Evolutionary conservation across 2,797 vertebrate genomes (phyloP), one percentile per base, ranked within the genome.

Genomic region (Anabacerthia variegaticeps): DNA sequence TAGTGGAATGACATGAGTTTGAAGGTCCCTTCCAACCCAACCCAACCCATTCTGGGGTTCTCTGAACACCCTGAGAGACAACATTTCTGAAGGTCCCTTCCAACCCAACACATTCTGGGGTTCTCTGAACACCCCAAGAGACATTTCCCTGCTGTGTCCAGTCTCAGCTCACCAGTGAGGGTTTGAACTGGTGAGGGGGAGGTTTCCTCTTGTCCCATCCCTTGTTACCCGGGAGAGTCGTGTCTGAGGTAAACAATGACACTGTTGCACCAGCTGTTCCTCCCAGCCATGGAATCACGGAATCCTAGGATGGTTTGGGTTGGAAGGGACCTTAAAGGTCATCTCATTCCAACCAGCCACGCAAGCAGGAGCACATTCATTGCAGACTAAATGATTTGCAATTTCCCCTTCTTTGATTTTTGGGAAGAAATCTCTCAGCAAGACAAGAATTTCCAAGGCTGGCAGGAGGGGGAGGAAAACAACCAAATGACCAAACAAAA

Each of bases 221-320:
- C 43, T 65, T 17, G 5, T 9, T 12, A 10, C 5, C 41, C 12
- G 20, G 32, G 14, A 44, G 37, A 18, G 19, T 8, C 1, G 0
- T 2, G 1, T 27, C 3, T 0, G 4, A 62, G 37, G 32, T 3
- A 6, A 71, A 78, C 0, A 1, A n/a, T 10, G 27, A 7, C 18
- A 16, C 7, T 0, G 0, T 17, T 36, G 22, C 16, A 3, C 12
- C 51, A 11, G 1, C 32, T 39, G 6, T 1, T 82, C 58, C 78
- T 85, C 56, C 39, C 21, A 22, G 63, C 27, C 80, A 72, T 10
- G 34, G 71, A 76, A 71, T 2, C 49, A 30, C 22, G 30, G 7
- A 72, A 77, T 16, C n/a, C 72, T 13, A 22, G 24, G 9, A 7
- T 6, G 24, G 14, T 32, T 58, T 34, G 73, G 37, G 17, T 46